Conservation (phyloP, 2,113 vertebrate species). For the Hemichromis elongatus region DNA sequence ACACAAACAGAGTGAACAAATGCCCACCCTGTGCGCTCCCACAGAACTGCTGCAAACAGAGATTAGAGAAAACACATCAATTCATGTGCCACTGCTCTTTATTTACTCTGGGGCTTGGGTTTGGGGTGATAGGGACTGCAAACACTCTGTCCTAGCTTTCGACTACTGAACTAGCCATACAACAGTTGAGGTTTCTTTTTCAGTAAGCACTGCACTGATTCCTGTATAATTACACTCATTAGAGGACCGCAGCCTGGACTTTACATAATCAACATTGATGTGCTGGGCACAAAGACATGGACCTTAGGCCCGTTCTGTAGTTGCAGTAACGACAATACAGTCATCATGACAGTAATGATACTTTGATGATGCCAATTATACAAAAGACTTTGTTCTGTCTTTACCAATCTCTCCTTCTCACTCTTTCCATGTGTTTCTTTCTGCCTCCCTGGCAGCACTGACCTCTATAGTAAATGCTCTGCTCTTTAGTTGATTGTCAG, state of each 20-base stretch:
- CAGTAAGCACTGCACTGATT: not conserved
- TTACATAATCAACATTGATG: conserved; percentile 21
- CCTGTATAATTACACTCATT: conserved; percentile 51
- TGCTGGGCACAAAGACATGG: conserved; percentile 34
- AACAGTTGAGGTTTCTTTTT: not conserved
- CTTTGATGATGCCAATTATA: conserved; percentile 56
- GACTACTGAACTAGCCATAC: not conserved
- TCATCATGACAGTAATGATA: conserved; percentile 40
- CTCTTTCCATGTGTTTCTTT: not conserved
- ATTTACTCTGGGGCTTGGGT: conserved; percentile 26
- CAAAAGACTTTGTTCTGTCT: conserved; percentile 1
- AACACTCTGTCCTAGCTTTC: not conserved
- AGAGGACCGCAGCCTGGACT: conserved; percentile 5
- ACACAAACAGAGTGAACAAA: conserved; percentile 14
- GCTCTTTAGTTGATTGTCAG: not conserved
- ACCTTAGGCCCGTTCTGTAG: not conserved
- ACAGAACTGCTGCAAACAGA: conserved; percentile 58
- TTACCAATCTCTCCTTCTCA: not conserved
- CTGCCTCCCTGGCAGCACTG: not conserved
- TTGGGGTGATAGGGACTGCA: conserved; percentile 4
- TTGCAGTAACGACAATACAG: conserved; percentile 12
- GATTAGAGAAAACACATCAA: conserved; percentile 66
- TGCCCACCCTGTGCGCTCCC: conserved; percentile 7
- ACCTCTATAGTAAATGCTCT: not conserved
- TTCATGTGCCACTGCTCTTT: conserved; percentile 54